Percentiles rank a stretch among this genome's conserved stretches.
These are phyloP conservation scores for Merops nubicus DNA, from an alignment of 2,113 vertebrate species.

Conservation along the genomic window DNA sequence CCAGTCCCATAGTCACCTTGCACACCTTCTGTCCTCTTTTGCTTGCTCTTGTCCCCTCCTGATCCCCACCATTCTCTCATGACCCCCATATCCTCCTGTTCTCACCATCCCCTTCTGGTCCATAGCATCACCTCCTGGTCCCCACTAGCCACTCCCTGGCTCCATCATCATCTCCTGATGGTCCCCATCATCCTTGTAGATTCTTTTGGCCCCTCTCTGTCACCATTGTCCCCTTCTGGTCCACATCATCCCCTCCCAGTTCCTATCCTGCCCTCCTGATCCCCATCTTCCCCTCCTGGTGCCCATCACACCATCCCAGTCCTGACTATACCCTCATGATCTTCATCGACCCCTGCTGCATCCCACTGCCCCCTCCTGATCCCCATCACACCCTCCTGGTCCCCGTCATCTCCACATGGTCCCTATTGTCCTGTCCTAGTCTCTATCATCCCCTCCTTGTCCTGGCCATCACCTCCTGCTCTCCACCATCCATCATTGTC, in stretches of 20 bases:
- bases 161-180: neutral
- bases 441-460: neutral
- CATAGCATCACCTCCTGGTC: neutral
- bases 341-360: neutral
- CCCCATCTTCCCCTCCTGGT: neutral
- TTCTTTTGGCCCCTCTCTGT: neutral
- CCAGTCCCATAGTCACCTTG: neutral
- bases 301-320: neutral
- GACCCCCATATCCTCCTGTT: accelerated
- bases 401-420: neutral
- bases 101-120: neutral
- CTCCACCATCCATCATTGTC: neutral
- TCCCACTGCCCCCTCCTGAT: neutral
- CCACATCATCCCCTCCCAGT: neutral
- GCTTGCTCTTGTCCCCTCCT: neutral
- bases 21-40: neutral
- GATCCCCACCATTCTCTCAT: neutral
- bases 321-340: neutral
- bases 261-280: neutral
- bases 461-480: neutral
- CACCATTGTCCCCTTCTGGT: neutral
- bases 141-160: neutral
- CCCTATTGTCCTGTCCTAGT: neutral
- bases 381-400: neutral
- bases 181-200: neutral